Evolutionary conservation across 1,140 invertebrate species (phyloP).

Genomic region (Neuroterus valhalla): DNA sequence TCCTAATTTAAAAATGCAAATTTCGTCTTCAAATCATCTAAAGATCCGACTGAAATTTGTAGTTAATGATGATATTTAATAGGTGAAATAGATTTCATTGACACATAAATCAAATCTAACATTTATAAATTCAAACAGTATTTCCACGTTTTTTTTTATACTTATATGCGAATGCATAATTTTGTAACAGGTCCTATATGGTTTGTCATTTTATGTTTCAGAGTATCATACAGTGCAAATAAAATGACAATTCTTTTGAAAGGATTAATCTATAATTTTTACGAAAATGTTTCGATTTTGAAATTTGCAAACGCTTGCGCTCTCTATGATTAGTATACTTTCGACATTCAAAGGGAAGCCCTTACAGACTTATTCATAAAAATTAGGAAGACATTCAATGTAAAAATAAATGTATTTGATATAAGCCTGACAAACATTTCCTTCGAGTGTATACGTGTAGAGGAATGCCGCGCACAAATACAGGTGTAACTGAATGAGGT

Average conservation of each 20-base stretch:
- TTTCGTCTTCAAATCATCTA: background rate
- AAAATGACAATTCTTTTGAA: too few relatives aligned
- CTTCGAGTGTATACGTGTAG: constrained; percentile 43
- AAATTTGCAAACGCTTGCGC: background rate
- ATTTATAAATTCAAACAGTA: too few relatives aligned
- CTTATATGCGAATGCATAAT: background rate
- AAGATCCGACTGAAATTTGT: background rate
- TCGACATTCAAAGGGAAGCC: constrained; percentile 9
- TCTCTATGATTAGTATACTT: constrained; percentile 9
- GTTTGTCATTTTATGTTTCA: too few relatives aligned
- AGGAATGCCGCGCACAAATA: constrained; percentile 62
- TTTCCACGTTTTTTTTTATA: too few relatives aligned
- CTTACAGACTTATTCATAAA: background rate
- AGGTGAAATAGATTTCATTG: background rate
- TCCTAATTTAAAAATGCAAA: background rate
- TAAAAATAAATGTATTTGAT: constrained; percentile 17
- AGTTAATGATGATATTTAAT: background rate
- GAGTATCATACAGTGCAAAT: too few relatives aligned
- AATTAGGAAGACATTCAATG: background rate
- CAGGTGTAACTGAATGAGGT: constrained; percentile 37
- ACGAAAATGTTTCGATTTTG: background rate
- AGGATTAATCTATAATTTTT: too few relatives aligned
- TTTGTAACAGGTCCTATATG: background rate
- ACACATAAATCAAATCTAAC: too few relatives aligned
- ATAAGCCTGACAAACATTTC: constrained; percentile 35